Evolutionary conservation across 1,140 invertebrate genomes (phyloP).

Genomic region (Caenorhabditis remanei): DNA sequence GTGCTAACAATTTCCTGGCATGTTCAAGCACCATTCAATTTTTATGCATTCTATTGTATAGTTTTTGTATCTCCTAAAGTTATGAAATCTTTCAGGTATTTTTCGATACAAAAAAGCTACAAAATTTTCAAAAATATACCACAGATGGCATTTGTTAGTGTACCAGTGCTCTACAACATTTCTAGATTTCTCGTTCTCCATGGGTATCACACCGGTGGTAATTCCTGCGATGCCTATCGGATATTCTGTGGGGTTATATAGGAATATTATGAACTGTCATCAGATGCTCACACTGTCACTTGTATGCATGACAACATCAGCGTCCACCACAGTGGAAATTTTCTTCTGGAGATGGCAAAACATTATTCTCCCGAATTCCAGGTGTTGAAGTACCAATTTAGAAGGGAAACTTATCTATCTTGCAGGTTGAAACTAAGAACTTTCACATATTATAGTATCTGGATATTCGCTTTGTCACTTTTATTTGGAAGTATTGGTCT

Average conservation of each 20-base stretch:
- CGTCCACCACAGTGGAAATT: conserved; percentile 19
- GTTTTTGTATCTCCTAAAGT: conserved; percentile 18
- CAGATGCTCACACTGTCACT: conserved; percentile 26
- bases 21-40: conserved; percentile 25
- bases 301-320: conserved; percentile 21
- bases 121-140: background rate
- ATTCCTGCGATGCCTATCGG: conserved; percentile 12
- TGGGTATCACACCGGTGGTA: conserved; percentile 9
- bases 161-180: conserved; percentile 16
- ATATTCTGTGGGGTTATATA: background rate
- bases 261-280: conserved; percentile 15
- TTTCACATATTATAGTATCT: background rate
- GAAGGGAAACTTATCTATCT: background rate
- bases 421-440: background rate
- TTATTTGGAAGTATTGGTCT: background rate
- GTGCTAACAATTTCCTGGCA: conserved; percentile 6
- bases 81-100: conserved; percentile 26
- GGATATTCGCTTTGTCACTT: background rate
- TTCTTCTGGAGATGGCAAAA: conserved; percentile 42
- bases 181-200: conserved; percentile 6
- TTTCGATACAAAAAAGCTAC: background rate
- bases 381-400: background rate
- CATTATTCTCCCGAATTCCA: conserved; percentile 11
- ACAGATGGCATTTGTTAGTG: conserved; percentile 24
- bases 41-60: conserved; percentile 39